Conservation (phyloP, 2,797 vertebrate genomes). For the Dallia pectoralis region DNA sequence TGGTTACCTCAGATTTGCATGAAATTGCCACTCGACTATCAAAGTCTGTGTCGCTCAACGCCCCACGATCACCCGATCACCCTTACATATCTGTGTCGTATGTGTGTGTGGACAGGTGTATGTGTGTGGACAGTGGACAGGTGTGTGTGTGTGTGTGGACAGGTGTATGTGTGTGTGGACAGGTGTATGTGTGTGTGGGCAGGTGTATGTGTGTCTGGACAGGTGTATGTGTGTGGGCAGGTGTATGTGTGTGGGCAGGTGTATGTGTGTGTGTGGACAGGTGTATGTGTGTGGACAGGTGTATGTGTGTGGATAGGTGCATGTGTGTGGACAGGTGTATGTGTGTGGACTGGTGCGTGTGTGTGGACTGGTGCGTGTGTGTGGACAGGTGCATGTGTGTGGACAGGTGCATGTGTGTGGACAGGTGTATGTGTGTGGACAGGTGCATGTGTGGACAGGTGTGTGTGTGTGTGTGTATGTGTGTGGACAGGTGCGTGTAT, state of each 20-base stretch:
- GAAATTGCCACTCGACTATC: no score
- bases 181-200: slow-evolving; percentile 55
- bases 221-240: no score
- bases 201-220: not conserved
- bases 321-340: not conserved
- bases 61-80: no score
- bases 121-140: no score
- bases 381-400: slow-evolving; percentile 55
- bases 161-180: slow-evolving; percentile 41
- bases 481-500: slow-evolving; percentile 8
- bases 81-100: no score
- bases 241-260: not conserved
- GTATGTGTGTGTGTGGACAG: not conserved
- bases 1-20: no score
- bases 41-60: no score
- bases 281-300: slow-evolving; percentile 50
- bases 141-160: not conserved
- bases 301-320: slow-evolving; percentile 37
- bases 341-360: not conserved
- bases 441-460: not conserved
- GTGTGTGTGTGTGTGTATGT: no score
- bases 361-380: slow-evolving; percentile 20
- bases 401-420: not conserved
- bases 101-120: not conserved
- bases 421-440: no score